Evolutionary conservation across 92 coral and sea anemone genomes (phyloP), one percentile per base, ranked within the genome.

Genomic region (Actinostola sp.): DNA sequence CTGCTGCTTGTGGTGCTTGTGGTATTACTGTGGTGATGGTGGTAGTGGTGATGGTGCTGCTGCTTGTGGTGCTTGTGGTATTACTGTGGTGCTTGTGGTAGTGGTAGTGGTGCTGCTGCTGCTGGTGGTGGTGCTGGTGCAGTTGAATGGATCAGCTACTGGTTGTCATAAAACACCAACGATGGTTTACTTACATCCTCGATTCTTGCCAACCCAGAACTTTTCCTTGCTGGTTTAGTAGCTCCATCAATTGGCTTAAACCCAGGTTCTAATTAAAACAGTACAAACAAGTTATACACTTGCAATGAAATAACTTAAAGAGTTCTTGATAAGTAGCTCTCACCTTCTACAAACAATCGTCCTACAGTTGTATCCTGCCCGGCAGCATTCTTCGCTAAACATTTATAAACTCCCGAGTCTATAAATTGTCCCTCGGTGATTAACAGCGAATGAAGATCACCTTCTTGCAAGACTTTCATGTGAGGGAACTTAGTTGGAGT

Each of bases 391-490:
- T 69, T 94, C 29, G 98, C 98, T 9, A 82, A 73, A 42, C 96
- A 92, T 67, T 94, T 94, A 89, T 90, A 94, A 20, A 82, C 80
- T 8, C 98, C 98, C 0, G 94, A 88, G 56, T 94, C 98, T 56
- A 82, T 69, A 13, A 61, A 63, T 21, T 60, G 72, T 38, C 97
- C 96, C 62, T 90, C 98, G 3, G 92, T 88, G 61, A 94, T 85
- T 61, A 92, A 69, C 52, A 94, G 75, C 17, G 93, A 89, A 69
- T 75, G 78, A 24, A 94, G 78, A 63, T 94, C 89, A 35, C 76
- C 94, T 32, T 94, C 97, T 62, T 76, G 81, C 52, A 88, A 78
- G 28, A 79, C 72, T 64, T 82, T 86, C 63, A 94, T 80, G 39
- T 90, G 87, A 16, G 96, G 89, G 36, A 67, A 86, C 29, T 51